Evolutionary conservation across 2,113 vertebrate species (phyloP), one percentile per base, ranked within the genome.

Genomic region (Perca flavescens): DNA sequence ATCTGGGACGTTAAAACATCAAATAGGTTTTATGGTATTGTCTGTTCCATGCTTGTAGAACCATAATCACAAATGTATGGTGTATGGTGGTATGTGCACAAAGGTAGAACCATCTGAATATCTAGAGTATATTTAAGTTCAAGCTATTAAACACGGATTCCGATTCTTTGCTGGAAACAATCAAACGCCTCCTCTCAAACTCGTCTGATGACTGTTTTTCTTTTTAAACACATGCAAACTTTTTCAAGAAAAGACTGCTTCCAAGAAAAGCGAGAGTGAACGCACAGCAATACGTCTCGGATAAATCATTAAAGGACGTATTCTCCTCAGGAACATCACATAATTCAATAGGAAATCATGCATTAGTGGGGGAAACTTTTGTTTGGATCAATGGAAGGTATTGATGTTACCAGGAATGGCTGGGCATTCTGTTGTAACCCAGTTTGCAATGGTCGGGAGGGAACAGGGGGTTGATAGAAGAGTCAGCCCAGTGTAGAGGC

Each of bases 281-380:
- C 14, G 2, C 40, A 52, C 5, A n/a, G 72, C 67, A 62, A 54
- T 65, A 63, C 21, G 63, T 75, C 80, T 82, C 62, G 7, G 87
- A 83, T 63, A 69, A 85, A 86, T 89, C 62, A 77, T 85, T 81
- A 70, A 76, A 68, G 43, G 31, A 60, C 0, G n/a, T 76, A 57
- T 83, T 91, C 68, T 78, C 28, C 82, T 76, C 16, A 25, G 78
- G 66, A 82, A 82, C 56, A 68, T 93, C 74, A 67, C 74, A 86
- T 93, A 91, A 94, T 93, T 92, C 47, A 92, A 92, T 92, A 92
- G 92, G 91, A 94, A 93, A 92, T 88, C 69, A 88, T 88, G 75
- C 78, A 90, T 93, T 92, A 84, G 70, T 28, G 31, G 78, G 66
- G 77, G 83, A 87, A 86, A 91, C 28, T 90, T 86, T 68, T 49